Percentiles rank a stretch among this genome's conserved stretches.
Evolutionary conservation across 2,113 vertebrate species (phyloP).

Genomic region (Cephalopterus ornatus): DNA sequence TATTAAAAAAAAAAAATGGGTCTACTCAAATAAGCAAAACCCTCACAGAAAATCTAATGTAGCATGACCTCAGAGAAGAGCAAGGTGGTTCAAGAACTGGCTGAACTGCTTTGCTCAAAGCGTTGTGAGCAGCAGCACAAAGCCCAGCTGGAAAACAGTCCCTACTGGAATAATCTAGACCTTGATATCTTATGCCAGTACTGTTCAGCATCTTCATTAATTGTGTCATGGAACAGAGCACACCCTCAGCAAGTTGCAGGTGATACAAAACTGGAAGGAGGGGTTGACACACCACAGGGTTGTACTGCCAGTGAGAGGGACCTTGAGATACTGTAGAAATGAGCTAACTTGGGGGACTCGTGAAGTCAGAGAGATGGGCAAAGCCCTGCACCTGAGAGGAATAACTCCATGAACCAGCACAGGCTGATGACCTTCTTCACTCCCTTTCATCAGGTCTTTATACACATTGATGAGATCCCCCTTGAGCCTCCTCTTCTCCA

Average conservation of each 20-base stretch:
- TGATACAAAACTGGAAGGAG: background rate
- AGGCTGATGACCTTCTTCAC: background rate
- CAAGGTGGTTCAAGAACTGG: background rate
- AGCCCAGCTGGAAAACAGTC: background rate
- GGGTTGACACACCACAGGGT: background rate
- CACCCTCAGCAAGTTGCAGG: background rate
- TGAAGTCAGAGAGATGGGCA: background rate
- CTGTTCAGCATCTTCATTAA: background rate
- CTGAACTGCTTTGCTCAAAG: background rate
- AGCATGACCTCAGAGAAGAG: background rate
- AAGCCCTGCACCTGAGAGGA: background rate
- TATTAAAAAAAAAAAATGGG: background rate
- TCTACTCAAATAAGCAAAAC: background rate
- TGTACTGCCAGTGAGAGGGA: background rate
- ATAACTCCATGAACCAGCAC: rapidly evolving
- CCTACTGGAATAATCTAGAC: background rate
- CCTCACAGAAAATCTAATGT: background rate
- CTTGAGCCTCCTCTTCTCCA: background rate
- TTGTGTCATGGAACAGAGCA: background rate
- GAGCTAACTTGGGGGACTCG: background rate
- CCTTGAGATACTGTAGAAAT: background rate
- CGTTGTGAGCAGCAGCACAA: background rate
- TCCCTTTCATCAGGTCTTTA: background rate
- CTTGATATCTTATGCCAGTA: rapidly evolving
- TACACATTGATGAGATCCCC: background rate